Evolutionary conservation across 2,797 vertebrate genomes (phyloP).

Genomic region (Sebastes matsubarae): DNA sequence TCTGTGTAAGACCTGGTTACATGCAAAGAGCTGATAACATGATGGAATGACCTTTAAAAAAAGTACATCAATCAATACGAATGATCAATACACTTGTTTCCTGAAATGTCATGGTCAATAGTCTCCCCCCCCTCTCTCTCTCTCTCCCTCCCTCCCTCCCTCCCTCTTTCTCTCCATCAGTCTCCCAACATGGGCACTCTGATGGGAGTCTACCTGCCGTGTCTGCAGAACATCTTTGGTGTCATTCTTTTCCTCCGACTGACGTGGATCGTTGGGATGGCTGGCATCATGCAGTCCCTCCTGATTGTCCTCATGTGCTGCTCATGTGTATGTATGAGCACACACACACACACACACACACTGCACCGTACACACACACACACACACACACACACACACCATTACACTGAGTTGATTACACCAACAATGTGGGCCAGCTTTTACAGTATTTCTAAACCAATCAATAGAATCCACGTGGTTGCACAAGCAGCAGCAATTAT

Average conservation of each 20-base stretch:
- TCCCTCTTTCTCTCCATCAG: constrained; percentile 68
- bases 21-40: constrained; percentile 59
- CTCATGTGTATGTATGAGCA: constrained; percentile 91
- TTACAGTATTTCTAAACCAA: constrained; percentile 2
- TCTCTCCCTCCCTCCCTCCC: not conserved
- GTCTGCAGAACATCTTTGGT: constrained; percentile 98
- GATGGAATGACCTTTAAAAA: constrained; percentile 73
- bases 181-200: constrained; percentile 98
- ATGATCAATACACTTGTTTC: constrained; percentile 71
- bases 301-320: constrained; percentile 97
- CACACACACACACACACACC: not conserved
- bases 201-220: constrained; percentile 98
- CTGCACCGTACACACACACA: not conserved
- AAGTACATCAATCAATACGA: constrained; percentile 73
- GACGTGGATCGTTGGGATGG: constrained; percentile 98
- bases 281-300: constrained; percentile 94
- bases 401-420: too few species aligned
- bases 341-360: not conserved
- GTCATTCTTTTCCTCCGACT: constrained; percentile 97
- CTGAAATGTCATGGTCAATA: constrained; percentile 68
- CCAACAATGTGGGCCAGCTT: constrained; percentile 13
- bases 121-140: not conserved
- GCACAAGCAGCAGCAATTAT: not conserved
- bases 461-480: constrained; percentile 20
- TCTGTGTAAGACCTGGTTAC: constrained; percentile 44